A percentile compares a stretch with the other conserved stretches of the same genome.
Conservation (phyloP, 2,113 vertebrate genomes). For the Megaceryle maxima region DNA sequence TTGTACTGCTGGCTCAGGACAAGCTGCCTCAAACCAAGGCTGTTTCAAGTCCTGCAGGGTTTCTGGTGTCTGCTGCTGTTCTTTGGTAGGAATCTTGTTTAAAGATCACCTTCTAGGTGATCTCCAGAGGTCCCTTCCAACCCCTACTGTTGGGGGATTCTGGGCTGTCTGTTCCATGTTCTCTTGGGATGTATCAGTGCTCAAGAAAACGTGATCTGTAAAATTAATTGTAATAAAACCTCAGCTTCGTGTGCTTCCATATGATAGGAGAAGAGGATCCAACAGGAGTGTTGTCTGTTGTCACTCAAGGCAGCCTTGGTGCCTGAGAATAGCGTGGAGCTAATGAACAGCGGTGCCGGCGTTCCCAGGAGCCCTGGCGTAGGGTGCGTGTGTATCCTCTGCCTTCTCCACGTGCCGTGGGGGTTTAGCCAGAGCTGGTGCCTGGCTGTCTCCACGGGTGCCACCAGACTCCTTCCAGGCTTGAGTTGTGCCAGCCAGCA, state of each 20-base stretch:
- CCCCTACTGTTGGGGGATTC: background rate
- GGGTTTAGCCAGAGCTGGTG: background rate
- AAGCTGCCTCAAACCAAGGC: background rate
- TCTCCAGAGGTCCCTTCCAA: no score
- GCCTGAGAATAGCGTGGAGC: background rate
- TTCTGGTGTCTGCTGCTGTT: background rate
- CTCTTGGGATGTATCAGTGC: background rate
- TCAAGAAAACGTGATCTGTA: background rate
- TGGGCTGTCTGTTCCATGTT: background rate
- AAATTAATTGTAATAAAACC: background rate
- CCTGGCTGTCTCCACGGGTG: background rate
- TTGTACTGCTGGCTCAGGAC: background rate
- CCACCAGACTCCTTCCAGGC: background rate
- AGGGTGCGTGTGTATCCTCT: background rate
- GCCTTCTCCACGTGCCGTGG: accelerated
- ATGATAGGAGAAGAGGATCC: background rate
- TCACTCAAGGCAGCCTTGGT: background rate
- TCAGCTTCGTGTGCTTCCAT: accelerated
- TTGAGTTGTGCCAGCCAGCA: background rate
- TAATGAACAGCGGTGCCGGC: accelerated
- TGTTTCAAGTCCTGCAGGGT: background rate
- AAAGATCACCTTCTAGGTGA: background rate
- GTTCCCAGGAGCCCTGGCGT: accelerated
- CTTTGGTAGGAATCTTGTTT: background rate
- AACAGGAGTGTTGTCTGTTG: background rate